Evolutionary conservation across 2,113 vertebrate genomes (phyloP).

Genomic region (Dasyprocta punctata): DNA sequence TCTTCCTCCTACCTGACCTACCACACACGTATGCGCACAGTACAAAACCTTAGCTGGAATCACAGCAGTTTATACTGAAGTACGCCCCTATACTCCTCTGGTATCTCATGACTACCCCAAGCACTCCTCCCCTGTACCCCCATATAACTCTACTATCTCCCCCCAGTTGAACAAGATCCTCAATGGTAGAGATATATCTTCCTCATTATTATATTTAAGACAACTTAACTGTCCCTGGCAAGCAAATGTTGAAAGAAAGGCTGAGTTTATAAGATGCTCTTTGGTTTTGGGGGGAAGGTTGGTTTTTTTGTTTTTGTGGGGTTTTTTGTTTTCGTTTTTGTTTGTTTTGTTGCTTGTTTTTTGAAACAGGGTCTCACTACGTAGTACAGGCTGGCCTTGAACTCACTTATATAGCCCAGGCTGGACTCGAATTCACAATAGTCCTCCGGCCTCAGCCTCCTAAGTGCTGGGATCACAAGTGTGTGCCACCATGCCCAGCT

Average conservation of each 20-base stretch:
- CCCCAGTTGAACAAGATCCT: not conserved
- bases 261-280: not conserved
- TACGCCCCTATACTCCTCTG: not conserved
- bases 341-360: not conserved
- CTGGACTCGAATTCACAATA: not conserved
- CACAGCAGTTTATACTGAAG: not conserved
- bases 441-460: not conserved
- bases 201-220: not conserved
- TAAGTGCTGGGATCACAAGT: not conserved
- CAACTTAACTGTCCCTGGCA: not conserved
- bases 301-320: not conserved
- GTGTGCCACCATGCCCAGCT: not conserved
- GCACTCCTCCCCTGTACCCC: not conserved
- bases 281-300: not conserved
- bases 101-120: not conserved
- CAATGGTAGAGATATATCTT: rapidly evolving
- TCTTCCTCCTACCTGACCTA: not conserved
- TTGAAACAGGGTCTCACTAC: not conserved
- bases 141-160: no score
- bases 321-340: no score
- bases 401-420: not conserved
- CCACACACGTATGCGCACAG: not conserved
- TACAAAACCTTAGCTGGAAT: not conserved
- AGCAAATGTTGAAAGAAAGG: not conserved
- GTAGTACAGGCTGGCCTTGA: not conserved